phyloP scores from a whole-genome alignment of 2,888 invertebrate genomes.

The Busseola fusca region DNA sequence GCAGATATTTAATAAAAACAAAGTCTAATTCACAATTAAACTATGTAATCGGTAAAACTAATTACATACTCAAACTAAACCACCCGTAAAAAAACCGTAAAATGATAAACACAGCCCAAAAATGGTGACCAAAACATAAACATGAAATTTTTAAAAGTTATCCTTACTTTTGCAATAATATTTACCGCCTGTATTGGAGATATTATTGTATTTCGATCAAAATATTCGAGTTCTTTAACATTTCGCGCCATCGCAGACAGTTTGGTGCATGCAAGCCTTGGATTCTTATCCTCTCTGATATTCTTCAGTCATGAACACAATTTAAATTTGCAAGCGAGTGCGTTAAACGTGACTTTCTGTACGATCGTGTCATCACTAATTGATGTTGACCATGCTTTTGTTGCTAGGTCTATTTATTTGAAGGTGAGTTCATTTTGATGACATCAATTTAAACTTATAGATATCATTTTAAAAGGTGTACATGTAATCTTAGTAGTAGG shows the following conservation, averaged over 20 bases:
- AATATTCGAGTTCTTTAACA: constrained; percentile 71
- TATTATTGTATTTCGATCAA: constrained; percentile 79
- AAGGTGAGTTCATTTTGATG: constrained; percentile 70
- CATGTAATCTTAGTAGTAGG: background rate
- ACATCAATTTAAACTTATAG: background rate
- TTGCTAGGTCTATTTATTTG: constrained; percentile 77
- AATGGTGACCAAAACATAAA: constrained; percentile 36
- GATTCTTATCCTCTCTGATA: constrained; percentile 74
- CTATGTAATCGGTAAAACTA: constrained; percentile 32
- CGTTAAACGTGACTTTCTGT: constrained; percentile 74
- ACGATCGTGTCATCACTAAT: constrained; percentile 77
- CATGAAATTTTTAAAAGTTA: constrained; percentile 72
- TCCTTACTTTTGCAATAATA: constrained; percentile 70
- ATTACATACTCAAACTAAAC: constrained; percentile 5
- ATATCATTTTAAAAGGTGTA: too few relatives aligned
- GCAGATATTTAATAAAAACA: constrained; percentile 6
- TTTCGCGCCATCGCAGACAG: constrained; percentile 78
- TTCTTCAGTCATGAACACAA: constrained; percentile 75
- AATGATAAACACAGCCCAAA: constrained; percentile 13
- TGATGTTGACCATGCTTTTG: constrained; percentile 82
- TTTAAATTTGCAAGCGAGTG: constrained; percentile 61
- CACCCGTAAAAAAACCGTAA: background rate
- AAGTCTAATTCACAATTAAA: background rate
- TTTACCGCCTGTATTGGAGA: constrained; percentile 75
- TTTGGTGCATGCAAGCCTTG: constrained; percentile 75